Evolutionary conservation across 2,797 vertebrate species (phyloP).

Genomic region (Phalanger gymnotis): DNA sequence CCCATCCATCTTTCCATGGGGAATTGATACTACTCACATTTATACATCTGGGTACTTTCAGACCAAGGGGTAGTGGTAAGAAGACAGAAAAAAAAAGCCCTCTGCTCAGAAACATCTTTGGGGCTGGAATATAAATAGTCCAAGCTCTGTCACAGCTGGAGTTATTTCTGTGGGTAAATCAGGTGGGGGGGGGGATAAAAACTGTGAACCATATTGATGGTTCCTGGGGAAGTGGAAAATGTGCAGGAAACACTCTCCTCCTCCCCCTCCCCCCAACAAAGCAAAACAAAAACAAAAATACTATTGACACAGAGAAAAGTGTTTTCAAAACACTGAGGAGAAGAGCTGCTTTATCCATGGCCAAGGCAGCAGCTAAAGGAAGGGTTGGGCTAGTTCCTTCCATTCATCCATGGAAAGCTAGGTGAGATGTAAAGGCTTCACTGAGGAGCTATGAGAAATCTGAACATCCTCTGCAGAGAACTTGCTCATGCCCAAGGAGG

Average conservation of each 20-base stretch:
- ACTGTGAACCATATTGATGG: background rate
- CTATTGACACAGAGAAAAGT: background rate
- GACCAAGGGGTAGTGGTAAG: background rate
- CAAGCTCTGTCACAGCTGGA: conserved; percentile 58
- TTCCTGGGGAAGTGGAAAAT: background rate
- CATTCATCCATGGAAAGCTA: background rate
- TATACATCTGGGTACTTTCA: background rate
- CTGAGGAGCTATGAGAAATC: accelerated
- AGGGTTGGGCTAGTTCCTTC: background rate
- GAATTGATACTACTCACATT: background rate
- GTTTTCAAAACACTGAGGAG: background rate
- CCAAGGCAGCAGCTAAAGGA: background rate
- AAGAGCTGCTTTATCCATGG: background rate
- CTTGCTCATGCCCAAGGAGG: background rate
- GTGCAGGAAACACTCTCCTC: background rate
- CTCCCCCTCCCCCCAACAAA: background rate
- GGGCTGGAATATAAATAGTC: conserved; percentile 63
- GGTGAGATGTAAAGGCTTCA: background rate
- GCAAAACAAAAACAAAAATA: background rate
- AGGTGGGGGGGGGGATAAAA: background rate
- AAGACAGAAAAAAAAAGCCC: conserved; percentile 31
- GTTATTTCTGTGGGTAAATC: conserved; percentile 62
- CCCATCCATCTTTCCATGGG: background rate
- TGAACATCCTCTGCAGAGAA: background rate
- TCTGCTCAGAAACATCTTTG: conserved; percentile 25